Evolutionary conservation across 2,113 vertebrate species (phyloP).

Genomic region (Antechinus stuartii): DNA sequence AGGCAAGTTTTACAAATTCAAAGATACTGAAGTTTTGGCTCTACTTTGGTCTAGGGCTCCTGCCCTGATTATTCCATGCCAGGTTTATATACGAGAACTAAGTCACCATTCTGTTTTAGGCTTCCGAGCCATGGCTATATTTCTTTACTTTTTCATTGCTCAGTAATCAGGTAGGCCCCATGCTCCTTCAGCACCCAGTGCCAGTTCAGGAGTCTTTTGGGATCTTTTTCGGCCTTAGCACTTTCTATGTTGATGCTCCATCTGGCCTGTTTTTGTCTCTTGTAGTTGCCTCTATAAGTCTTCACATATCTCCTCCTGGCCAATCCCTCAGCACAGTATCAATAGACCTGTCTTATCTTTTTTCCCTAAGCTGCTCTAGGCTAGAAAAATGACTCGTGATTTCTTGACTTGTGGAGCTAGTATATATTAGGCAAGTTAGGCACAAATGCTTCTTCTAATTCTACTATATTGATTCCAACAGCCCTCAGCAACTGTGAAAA

Average conservation of each 20-base stretch:
- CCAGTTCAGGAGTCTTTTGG: background rate
- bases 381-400: background rate
- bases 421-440: background rate
- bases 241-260: background rate
- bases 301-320: background rate
- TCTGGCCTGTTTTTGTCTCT: background rate
- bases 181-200: background rate
- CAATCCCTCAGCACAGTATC: background rate
- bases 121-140: background rate
- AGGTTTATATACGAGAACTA: background rate
- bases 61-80: background rate
- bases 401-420: background rate
- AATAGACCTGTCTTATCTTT: background rate
- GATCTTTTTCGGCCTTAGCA: background rate
- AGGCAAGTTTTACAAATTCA: background rate
- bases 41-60: background rate
- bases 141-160: background rate
- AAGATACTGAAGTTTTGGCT: background rate
- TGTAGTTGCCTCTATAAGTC: background rate
- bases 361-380: background rate
- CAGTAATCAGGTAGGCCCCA: background rate
- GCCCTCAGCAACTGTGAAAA: too few species aligned
- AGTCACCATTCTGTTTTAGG: background rate
- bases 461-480: too few species aligned
- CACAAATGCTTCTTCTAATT: background rate